Conservation (phyloP, 2,888 invertebrate species). For the Clostera curtula region DNA sequence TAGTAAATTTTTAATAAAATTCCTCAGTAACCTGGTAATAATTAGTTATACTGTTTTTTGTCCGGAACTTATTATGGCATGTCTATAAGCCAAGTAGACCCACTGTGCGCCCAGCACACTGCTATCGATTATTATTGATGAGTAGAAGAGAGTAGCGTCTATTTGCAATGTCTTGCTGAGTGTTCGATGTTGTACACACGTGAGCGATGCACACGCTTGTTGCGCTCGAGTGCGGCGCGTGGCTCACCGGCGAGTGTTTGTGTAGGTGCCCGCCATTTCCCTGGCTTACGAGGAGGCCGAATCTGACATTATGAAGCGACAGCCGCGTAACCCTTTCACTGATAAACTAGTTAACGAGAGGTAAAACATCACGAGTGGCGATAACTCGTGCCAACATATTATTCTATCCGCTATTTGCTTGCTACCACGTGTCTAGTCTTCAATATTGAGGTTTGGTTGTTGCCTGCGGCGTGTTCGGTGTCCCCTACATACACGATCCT, state of each 20-base stretch:
- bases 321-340: slow-evolving; percentile 96
- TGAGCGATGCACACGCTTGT: slow-evolving; percentile 55
- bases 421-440: slow-evolving; percentile 70
- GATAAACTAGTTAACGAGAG: slow-evolving; percentile 99
- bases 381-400: slow-evolving; percentile 61
- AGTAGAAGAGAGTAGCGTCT: slow-evolving; percentile 27
- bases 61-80: too few relatives aligned
- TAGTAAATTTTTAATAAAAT: too few relatives aligned
- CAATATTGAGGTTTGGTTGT: slow-evolving; percentile 66
- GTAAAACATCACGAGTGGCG: slow-evolving; percentile 77
- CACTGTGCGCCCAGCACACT: too few relatives aligned
- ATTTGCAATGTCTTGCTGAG: slow-evolving; percentile 38
- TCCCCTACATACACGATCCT: slow-evolving; percentile 40
- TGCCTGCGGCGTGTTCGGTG: slow-evolving; percentile 61
- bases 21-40: too few relatives aligned
- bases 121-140: too few relatives aligned
- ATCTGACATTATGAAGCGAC: slow-evolving; percentile 99
- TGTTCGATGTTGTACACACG: slow-evolving; percentile 69
- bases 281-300: slow-evolving; percentile 98
- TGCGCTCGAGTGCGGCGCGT: slow-evolving; percentile 25
- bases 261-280: slow-evolving; percentile 97
- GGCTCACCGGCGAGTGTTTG: slow-evolving; percentile 72
- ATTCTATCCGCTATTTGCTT: slow-evolving; percentile 71
- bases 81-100: too few relatives aligned
- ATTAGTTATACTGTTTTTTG: too few relatives aligned